Evolutionary conservation across 2,113 vertebrate genomes (phyloP), one percentile per base, ranked within the genome.

Genomic region (Thunnus maccoyii): DNA sequence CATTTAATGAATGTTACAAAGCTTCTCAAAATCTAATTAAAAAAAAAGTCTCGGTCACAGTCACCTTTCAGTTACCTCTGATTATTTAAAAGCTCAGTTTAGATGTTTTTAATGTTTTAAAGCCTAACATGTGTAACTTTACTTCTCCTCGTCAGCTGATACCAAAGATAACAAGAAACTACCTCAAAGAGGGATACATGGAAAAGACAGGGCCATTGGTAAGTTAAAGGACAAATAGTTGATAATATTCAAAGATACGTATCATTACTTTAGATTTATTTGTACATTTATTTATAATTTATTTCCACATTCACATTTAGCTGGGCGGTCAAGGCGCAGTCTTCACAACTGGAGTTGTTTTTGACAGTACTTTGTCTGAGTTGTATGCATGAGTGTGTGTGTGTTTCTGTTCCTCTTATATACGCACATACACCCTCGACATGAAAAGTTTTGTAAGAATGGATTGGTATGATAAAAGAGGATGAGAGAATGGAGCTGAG

Each of bases 131-230:
- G 2, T 67, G 20, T 60, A 2, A 14, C 2, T 55, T 78, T n/a
- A 13, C 10, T 0, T 64, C 4, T 90, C 8, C 76, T 63, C 77
- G 5, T 32, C 90, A 99, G 97, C 85, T 99, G 51, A 72, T 96
- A 85, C 96, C 97, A 65, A 95, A 92, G 92, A 96, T 97, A 89
- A 98, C 97, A 80, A 96, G 96, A 93, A 96, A 94, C 86, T 98
- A 97, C 86, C 89, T 95, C 75, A 97, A 97, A 94, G 96, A 98
- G 89, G 98, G 98, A 56, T 98, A 95, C 92, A 99, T 99, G 98
- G 97, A 98, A 88, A 99, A 99, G 91, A 99, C 97, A 0, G 98
- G 97, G 14, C 98, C 97, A 13, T 88, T 91, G 95, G 98, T 99
- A 91, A 79, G 94, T 27, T 14, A 18, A 51, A 69, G 8, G 48